Evolutionary conservation across 2,797 vertebrate species (phyloP).

Genomic region (Melanotaenia parkinsoni): DNA sequence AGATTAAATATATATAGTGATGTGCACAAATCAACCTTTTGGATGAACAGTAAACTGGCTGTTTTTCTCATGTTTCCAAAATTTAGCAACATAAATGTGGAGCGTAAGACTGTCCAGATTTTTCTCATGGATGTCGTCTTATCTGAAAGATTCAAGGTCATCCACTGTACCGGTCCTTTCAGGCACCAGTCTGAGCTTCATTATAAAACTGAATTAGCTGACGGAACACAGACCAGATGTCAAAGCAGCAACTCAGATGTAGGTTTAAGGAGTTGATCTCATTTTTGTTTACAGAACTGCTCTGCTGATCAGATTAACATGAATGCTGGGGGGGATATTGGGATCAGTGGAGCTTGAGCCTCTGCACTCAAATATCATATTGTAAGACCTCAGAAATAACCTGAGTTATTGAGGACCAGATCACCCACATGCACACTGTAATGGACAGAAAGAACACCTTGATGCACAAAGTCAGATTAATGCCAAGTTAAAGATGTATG

Average conservation of each 20-base stretch:
- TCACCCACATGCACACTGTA: not conserved
- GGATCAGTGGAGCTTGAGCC: not conserved
- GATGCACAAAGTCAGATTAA: too few species aligned
- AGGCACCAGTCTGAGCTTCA: not conserved
- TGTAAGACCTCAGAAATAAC: not conserved
- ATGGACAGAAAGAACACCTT: not conserved
- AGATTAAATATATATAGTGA: too few species aligned
- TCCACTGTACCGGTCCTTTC: not conserved
- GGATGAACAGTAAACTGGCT: too few species aligned
- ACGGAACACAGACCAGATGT: slow-evolving; percentile 37
- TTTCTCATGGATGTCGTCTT: not conserved
- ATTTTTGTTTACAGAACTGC: not conserved
- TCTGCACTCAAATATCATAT: not conserved
- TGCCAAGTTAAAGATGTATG: too few species aligned
- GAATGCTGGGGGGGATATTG: not conserved
- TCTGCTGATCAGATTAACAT: slow-evolving; percentile 7
- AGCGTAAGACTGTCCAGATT: not conserved
- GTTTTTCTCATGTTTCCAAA: not conserved
- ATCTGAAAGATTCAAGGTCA: not conserved
- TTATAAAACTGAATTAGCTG: slow-evolving; percentile 20
- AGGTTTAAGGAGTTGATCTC: slow-evolving; percentile 6
- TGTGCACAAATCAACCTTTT: too few species aligned
- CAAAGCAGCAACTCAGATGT: not conserved
- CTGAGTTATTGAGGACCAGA: not conserved
- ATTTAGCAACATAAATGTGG: not conserved